Conservation (phyloP, 2,888 invertebrate genomes). For the Acanthoscelides obtectus region DNA sequence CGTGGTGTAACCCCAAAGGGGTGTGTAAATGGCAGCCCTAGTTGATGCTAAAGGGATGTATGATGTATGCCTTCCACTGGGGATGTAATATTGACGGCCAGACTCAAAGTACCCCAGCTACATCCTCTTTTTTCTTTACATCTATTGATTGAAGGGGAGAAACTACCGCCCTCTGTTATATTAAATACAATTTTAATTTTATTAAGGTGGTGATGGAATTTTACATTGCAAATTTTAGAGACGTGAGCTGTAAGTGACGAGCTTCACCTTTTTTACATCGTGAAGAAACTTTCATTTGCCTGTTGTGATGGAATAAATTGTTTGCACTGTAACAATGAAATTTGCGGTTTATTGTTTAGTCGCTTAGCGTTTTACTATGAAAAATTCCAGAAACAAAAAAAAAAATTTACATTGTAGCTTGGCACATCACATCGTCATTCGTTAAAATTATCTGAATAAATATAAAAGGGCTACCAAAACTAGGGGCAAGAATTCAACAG, state of each 20-base stretch:
- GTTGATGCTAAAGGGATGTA: neutral
- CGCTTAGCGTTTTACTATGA: too few relatives aligned
- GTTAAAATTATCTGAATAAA: too few relatives aligned
- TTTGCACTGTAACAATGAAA: too few relatives aligned
- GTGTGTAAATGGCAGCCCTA: neutral
- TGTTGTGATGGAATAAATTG: neutral
- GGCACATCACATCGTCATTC: too few relatives aligned
- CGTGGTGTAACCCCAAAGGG: neutral
- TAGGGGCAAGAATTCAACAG: too few relatives aligned
- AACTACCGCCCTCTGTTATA: neutral
- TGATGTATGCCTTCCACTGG: neutral
- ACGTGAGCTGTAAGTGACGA: neutral
- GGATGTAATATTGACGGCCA: neutral
- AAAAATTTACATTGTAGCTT: too few relatives aligned
- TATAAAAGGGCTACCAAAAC: too few relatives aligned
- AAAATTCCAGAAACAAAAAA: too few relatives aligned
- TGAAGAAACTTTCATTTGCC: neutral
- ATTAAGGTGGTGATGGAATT: neutral
- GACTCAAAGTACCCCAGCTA: neutral
- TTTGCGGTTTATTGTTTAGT: too few relatives aligned
- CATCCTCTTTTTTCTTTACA: neutral
- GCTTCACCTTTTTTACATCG: neutral
- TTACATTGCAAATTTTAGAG: neutral
- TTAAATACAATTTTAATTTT: neutral
- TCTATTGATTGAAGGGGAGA: neutral